Percentiles rank a stretch among this genome's conserved stretches.
phyloP scores from a whole-genome alignment of 1,140 invertebrate species.

The Lordiphosa collinella region DNA sequence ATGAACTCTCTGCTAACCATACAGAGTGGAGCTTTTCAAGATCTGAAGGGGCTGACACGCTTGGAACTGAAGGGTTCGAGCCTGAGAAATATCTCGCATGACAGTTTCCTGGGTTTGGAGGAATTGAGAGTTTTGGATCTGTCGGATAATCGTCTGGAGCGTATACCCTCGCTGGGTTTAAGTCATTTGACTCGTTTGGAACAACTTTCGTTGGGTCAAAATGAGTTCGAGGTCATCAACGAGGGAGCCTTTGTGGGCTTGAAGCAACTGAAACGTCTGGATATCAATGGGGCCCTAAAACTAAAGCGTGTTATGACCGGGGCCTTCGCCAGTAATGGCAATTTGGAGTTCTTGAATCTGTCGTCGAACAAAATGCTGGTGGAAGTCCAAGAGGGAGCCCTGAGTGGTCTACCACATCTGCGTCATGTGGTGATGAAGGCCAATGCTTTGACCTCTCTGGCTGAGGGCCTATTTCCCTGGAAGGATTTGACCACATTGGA shows the following conservation, averaged over 20 bases:
- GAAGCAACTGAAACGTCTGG: conserved; percentile 87
- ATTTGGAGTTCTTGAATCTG: conserved; percentile 88
- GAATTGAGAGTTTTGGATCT: conserved; percentile 87
- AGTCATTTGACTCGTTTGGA: conserved; percentile 86
- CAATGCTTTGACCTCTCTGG: conserved; percentile 87
- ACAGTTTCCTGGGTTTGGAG: conserved; percentile 88
- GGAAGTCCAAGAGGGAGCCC: conserved; percentile 87
- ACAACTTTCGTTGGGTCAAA: conserved; percentile 90
- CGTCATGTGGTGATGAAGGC: conserved; percentile 88
- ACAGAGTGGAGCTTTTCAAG: conserved; percentile 87
- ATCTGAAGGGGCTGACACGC: conserved; percentile 86
- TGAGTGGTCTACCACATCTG: conserved; percentile 89
- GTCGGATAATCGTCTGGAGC: conserved; percentile 87
- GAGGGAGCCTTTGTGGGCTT: conserved; percentile 88
- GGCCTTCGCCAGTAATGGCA: conserved; percentile 88
- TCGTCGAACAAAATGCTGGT: conserved; percentile 88
- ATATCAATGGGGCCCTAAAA: conserved; percentile 88
- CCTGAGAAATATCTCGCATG: conserved; percentile 87
- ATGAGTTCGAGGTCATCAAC: conserved; percentile 86
- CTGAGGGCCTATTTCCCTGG: conserved; percentile 89
- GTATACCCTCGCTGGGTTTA: conserved; percentile 88
- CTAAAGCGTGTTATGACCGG: conserved; percentile 87
- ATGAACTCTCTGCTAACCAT: conserved; percentile 88
- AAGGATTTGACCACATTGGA: conserved; percentile 88
- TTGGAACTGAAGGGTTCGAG: conserved; percentile 90